Conservation (phyloP, 2,113 vertebrate genomes). For the Bubo blakistoni region DNA sequence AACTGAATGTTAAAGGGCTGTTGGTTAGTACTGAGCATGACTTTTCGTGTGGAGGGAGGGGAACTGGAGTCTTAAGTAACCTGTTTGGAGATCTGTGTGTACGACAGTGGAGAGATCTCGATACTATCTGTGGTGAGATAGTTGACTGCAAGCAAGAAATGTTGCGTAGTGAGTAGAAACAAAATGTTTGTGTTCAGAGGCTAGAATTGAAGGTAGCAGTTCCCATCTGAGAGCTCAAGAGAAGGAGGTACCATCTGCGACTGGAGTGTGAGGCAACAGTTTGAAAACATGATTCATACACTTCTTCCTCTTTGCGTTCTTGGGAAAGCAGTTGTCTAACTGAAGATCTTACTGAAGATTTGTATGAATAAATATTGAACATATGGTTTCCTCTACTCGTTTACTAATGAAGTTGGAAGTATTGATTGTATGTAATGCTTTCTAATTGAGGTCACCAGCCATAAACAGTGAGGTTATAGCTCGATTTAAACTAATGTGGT, state of each 20-base stretch:
- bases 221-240: neutral
- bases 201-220: neutral
- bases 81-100: neutral
- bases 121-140: neutral
- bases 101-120: neutral
- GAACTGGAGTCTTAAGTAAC: neutral
- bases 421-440: neutral
- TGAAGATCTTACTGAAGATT: neutral
- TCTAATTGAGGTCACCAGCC: neutral
- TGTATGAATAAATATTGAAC: conserved; percentile 32
- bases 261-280: conserved; percentile 17
- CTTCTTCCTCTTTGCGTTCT: neutral
- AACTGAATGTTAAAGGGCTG: neutral
- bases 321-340: conserved; percentile 9
- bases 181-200: neutral
- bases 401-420: neutral
- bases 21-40: neutral
- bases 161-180: neutral
- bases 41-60: neutral
- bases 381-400: neutral
- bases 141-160: neutral
- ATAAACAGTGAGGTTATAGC: neutral
- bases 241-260: neutral
- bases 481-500: neutral
- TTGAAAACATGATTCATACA: conserved; percentile 28